phyloP scores from a whole-genome alignment of 1,140 invertebrate genomes.

The Epicauta chinensis region DNA sequence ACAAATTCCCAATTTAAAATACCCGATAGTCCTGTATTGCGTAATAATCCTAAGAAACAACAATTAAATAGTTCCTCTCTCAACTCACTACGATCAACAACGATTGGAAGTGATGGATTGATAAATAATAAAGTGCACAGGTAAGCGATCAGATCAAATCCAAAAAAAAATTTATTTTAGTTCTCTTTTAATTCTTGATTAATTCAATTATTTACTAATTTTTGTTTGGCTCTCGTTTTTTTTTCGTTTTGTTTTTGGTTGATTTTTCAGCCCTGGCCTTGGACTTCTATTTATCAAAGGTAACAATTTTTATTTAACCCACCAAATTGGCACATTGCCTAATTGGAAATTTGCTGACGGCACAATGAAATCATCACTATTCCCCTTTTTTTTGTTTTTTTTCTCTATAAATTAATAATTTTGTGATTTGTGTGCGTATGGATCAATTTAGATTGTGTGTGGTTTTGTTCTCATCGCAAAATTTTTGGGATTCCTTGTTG shows the following conservation, averaged over 20 bases:
- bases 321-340: too few species aligned
- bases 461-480: not conserved
- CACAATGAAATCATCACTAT: not conserved
- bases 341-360: too few species aligned
- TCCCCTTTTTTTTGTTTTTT: not conserved
- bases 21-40: conserved; percentile 19
- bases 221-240: conserved; percentile 6
- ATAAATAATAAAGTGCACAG: conserved; percentile 12
- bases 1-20: conserved; percentile 21
- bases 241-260: conserved; percentile 9
- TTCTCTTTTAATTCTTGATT: too few species aligned
- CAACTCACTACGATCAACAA: conserved; percentile 25
- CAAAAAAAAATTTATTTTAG: too few species aligned
- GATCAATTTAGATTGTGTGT: not conserved
- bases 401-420: not conserved
- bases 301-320: too few species aligned
- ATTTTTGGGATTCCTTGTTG: conserved; percentile 31
- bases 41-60: conserved; percentile 9
- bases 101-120: conserved; percentile 16
- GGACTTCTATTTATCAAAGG: conserved; percentile 20
- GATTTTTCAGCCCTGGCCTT: conserved; percentile 33
- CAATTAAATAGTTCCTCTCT: conserved; percentile 11
- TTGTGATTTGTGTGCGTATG: not conserved
- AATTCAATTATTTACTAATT: not conserved
- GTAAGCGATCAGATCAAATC: conserved; percentile 25